Evolutionary conservation across 2,888 invertebrate species (phyloP).

Genomic region (Blastobasis lacticolella): DNA sequence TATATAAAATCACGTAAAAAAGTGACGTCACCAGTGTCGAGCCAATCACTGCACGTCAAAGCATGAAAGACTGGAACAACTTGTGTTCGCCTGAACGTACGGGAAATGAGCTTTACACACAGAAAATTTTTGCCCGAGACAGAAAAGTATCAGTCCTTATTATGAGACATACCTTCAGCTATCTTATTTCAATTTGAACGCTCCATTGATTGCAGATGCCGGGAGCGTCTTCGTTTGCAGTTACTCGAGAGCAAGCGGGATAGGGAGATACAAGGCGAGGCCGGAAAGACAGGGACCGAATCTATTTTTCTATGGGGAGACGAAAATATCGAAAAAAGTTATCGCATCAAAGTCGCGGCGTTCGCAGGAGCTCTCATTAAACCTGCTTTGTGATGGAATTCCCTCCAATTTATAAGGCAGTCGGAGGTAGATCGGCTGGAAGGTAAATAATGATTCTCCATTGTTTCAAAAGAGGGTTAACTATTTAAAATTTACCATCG

Average conservation of each 20-base stretch:
- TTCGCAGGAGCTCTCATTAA: conserved; percentile 67
- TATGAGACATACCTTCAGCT: conserved; percentile 57
- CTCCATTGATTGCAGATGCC: conserved; percentile 72
- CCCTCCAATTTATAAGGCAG: conserved; percentile 63
- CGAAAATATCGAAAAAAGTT: conserved; percentile 70
- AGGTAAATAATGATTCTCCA: conserved; percentile 58
- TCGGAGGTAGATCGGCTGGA: conserved; percentile 49
- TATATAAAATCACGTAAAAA: too few species aligned
- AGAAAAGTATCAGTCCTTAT: conserved; percentile 34
- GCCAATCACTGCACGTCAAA: conserved; percentile 3
- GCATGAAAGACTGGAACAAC: conserved; percentile 2
- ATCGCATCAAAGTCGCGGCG: conserved; percentile 64
- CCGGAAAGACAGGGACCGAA: conserved; percentile 34
- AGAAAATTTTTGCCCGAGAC: conserved; percentile 29
- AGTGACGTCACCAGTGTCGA: neutral
- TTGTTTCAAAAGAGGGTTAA: conserved; percentile 40
- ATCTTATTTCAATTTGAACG: conserved; percentile 73
- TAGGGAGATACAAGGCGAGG: conserved; percentile 19
- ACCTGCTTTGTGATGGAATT: conserved; percentile 67
- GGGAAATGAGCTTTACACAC: conserved; percentile 39
- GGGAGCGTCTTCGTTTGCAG: conserved; percentile 56
- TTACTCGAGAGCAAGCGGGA: conserved; percentile 39
- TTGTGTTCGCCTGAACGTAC: conserved; percentile 9
- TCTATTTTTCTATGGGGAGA: conserved; percentile 51
- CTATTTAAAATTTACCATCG: too few species aligned